phyloP scores from a whole-genome alignment of 2,113 vertebrate species.

The Furnarius figulus region DNA sequence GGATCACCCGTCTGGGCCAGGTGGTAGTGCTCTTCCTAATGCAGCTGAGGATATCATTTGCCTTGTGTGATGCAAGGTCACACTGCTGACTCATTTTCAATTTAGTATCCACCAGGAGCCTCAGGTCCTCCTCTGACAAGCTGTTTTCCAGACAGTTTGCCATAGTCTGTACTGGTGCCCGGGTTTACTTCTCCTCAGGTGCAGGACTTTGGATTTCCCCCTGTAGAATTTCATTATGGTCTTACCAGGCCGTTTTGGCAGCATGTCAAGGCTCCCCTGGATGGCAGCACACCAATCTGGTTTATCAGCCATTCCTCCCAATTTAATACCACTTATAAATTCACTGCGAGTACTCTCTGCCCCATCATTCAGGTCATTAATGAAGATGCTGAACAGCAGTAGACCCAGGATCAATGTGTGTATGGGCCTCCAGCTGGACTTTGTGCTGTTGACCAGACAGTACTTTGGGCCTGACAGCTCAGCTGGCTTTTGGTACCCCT shows the following conservation, averaged over 20 bases:
- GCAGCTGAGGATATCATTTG: background rate
- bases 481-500: background rate
- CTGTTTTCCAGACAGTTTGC: background rate
- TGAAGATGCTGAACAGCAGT: background rate
- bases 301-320: background rate
- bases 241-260: background rate
- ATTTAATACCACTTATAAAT: accelerated
- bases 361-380: background rate
- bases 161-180: background rate
- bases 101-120: background rate
- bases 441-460: background rate
- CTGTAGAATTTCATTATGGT: background rate
- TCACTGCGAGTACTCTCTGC: accelerated
- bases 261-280: background rate
- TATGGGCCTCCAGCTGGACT: background rate
- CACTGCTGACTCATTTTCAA: background rate
- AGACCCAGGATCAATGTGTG: background rate
- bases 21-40: background rate
- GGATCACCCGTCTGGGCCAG: background rate
- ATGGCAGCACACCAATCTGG: background rate
- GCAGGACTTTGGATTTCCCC: background rate
- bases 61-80: background rate
- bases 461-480: background rate
- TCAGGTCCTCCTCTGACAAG: background rate
- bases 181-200: background rate